Evolutionary conservation across 2,888 invertebrate genomes (phyloP).

Genomic region (Abrostola triplasia): DNA sequence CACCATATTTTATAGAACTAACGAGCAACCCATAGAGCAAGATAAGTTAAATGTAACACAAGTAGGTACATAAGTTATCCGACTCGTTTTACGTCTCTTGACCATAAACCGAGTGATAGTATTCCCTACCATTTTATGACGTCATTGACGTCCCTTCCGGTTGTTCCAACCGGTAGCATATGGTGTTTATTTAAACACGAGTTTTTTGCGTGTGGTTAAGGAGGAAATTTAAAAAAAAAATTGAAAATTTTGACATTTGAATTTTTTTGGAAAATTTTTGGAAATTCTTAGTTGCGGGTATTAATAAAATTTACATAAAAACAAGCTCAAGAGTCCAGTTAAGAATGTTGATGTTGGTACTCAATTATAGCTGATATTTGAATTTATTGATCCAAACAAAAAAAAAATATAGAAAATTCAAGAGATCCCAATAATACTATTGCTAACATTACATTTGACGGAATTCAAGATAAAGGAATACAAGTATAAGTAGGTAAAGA

Average conservation of each 20-base stretch:
- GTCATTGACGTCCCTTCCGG: conserved; percentile 55
- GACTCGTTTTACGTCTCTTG: conserved; percentile 42
- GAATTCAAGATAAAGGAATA: conserved; percentile 7
- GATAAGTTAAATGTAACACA: conserved; percentile 49
- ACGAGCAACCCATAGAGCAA: conserved; percentile 17
- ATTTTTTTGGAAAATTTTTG: conserved; percentile 10
- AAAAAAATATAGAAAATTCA: neutral
- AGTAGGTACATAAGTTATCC: conserved; percentile 49
- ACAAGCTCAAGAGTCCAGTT: no score
- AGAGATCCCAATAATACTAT: neutral
- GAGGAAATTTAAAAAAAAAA: no score
- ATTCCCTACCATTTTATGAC: conserved; percentile 51
- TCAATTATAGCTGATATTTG: no score
- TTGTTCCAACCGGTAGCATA: conserved; percentile 45
- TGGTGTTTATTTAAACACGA: conserved; percentile 52
- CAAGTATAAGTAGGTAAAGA: conserved; percentile 19
- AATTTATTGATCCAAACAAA: no score
- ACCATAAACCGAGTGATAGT: conserved; percentile 52
- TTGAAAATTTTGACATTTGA: neutral
- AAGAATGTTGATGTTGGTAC: no score
- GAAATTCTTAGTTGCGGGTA: no score
- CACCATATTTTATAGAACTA: conserved; percentile 18
- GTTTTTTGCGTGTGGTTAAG: conserved; percentile 24
- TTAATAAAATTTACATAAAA: no score
- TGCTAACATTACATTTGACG: neutral